Conservation (phyloP, 2,113 vertebrate species). For the Leucosticte australis region DNA sequence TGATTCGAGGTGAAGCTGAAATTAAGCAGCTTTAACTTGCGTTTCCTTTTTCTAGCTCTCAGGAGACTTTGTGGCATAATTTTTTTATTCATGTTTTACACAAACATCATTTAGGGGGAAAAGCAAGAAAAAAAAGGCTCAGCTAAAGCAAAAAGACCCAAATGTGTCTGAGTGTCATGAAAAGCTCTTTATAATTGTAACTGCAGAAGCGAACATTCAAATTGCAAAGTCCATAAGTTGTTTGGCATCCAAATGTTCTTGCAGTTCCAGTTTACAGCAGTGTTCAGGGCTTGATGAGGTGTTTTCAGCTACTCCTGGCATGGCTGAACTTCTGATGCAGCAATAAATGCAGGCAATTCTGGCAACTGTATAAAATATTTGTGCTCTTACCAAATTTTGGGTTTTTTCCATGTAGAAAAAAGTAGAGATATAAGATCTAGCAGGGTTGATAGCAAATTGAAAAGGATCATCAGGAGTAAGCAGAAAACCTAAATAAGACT, state of each 20-base stretch:
- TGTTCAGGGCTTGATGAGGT: background rate
- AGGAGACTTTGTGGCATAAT: background rate
- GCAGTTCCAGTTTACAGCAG: background rate
- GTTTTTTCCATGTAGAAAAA: background rate
- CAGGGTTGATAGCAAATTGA: background rate
- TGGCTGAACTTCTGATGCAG: background rate
- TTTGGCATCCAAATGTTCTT: background rate
- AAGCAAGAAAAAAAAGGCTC: background rate
- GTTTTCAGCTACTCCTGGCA: background rate
- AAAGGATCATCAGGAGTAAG: background rate
- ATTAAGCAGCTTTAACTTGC: background rate
- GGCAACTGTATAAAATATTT: background rate
- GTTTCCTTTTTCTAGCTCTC: background rate
- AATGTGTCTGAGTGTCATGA: background rate
- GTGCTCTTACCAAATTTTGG: background rate
- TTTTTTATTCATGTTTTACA: background rate
- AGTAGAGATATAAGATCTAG: background rate
- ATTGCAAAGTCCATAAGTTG: background rate
- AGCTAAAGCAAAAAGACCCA: background rate
- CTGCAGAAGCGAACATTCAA: background rate
- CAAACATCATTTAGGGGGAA: accelerated
- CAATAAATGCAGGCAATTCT: background rate
- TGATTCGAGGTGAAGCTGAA: background rate
- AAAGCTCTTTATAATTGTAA: background rate
- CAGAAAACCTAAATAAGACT: background rate